phyloP scores from a whole-genome alignment of 2,797 vertebrate species.

The Danio jaintianensis region DNA sequence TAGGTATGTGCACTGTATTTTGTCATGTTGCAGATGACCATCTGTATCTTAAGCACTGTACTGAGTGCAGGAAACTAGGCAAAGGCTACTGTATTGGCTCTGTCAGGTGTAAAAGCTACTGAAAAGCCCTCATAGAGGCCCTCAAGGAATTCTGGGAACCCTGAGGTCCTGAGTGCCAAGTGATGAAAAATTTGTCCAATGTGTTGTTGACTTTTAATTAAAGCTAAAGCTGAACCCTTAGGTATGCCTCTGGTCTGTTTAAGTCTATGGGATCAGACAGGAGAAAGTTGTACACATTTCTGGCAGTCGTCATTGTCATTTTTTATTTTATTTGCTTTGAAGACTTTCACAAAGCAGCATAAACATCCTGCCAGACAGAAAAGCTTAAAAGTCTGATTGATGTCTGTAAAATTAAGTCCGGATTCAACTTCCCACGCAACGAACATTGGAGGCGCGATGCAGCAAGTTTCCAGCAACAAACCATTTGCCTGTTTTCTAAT shows the following conservation, averaged over 20 bases:
- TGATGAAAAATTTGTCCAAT: constrained; percentile 2
- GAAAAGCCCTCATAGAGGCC: neutral
- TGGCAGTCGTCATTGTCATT: neutral
- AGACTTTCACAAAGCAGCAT: neutral
- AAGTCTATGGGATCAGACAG: neutral
- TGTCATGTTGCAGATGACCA: constrained; percentile 58
- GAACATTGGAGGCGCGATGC: neutral
- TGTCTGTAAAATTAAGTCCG: neutral
- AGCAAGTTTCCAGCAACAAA: neutral
- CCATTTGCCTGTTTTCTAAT: neutral
- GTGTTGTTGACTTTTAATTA: neutral
- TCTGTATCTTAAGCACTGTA: constrained; percentile 61
- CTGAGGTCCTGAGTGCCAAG: neutral
- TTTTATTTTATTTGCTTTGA: neutral
- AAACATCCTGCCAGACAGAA: constrained; percentile 26
- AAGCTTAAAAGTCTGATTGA: constrained; percentile 7
- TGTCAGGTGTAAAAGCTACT: constrained; percentile 11
- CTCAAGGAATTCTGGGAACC: constrained; percentile 1
- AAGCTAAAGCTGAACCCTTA: neutral
- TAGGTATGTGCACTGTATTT: constrained; percentile 62
- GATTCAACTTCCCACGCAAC: neutral
- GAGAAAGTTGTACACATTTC: neutral
- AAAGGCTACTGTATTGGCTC: constrained; percentile 28
- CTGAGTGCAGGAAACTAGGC: constrained; percentile 35
- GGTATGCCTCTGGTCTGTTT: neutral